A percentile compares a stretch with the other conserved stretches of the same genome.
These are phyloP conservation scores for Phalloptychus januarius DNA, from an alignment of 2,797 vertebrate genomes.

Conservation along the genomic window DNA sequence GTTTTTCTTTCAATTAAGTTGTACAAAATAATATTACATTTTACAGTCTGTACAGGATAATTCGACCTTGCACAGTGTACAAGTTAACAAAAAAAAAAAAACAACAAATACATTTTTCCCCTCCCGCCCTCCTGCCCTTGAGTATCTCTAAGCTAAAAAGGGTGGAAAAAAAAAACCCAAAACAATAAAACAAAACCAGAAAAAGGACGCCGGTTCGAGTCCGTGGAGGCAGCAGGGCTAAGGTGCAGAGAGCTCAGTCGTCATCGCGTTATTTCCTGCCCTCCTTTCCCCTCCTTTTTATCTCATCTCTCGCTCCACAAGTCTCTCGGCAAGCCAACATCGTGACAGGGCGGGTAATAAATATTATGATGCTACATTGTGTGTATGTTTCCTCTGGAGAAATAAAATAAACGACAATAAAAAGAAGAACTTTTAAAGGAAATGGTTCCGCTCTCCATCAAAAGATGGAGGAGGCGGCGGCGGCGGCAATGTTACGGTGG, in stretches of 20 bases:
- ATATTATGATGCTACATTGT: slow-evolving; percentile 90
- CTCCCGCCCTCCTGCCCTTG: slow-evolving; percentile 43
- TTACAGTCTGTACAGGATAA: slow-evolving; percentile 97
- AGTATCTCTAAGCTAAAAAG: slow-evolving; percentile 82
- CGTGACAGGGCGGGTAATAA: slow-evolving; percentile 88
- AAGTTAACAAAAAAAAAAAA: slow-evolving; percentile 88
- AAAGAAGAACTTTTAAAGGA: slow-evolving; percentile 31
- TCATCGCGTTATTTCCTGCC: slow-evolving; percentile 44
- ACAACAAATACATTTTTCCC: slow-evolving; percentile 76
- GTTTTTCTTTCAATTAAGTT: slow-evolving; percentile 93
- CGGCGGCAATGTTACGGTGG: slow-evolving; percentile 61
- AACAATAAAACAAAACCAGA: neutral
- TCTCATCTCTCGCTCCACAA: slow-evolving; percentile 70
- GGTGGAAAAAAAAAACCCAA: slow-evolving; percentile 49
- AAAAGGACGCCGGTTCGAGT: slow-evolving; percentile 83
- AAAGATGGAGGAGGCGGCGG: slow-evolving; percentile 27
- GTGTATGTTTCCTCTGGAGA: slow-evolving; percentile 83
- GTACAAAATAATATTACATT: slow-evolving; percentile 99
- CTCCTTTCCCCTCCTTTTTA: slow-evolving; percentile 44
- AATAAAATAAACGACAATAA: slow-evolving; percentile 57
- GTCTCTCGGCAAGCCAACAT: slow-evolving; percentile 80
- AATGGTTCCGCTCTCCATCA: slow-evolving; percentile 57
- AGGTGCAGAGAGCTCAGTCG: slow-evolving; percentile 81
- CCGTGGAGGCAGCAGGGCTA: slow-evolving; percentile 81
- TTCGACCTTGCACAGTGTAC: slow-evolving; percentile 94